Conservation (phyloP, 2,888 invertebrate genomes). For the Petrolisthes manimaculis region DNA sequence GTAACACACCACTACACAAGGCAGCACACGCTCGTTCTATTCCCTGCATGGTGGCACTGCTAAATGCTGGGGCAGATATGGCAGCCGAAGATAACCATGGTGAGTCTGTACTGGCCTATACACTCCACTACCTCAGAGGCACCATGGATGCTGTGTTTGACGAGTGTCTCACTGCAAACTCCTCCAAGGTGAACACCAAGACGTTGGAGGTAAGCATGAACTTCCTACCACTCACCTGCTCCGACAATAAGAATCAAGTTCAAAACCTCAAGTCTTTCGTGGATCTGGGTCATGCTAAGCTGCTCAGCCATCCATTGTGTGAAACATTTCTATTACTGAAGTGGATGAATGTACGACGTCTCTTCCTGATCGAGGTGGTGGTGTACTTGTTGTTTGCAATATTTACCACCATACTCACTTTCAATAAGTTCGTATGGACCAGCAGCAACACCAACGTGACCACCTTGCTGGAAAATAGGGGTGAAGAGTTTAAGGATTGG, state of each 20-base stretch:
- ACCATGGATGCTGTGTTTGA: slow-evolving; percentile 74
- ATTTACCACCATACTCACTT: slow-evolving; percentile 73
- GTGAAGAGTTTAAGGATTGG: neutral
- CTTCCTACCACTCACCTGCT: slow-evolving; percentile 69
- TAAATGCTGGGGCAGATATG: slow-evolving; percentile 72
- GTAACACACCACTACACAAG: slow-evolving; percentile 72
- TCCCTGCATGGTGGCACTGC: slow-evolving; percentile 73
- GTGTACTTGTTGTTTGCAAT: slow-evolving; percentile 73
- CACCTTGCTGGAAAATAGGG: neutral
- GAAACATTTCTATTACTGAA: slow-evolving; percentile 75
- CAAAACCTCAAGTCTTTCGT: slow-evolving; percentile 74
- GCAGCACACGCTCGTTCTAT: slow-evolving; percentile 76
- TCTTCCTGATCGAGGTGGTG: slow-evolving; percentile 74
- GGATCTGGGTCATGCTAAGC: slow-evolving; percentile 72
- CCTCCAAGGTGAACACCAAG: slow-evolving; percentile 71
- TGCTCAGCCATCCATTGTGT: slow-evolving; percentile 75
- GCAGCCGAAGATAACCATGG: slow-evolving; percentile 71
- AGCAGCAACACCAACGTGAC: slow-evolving; percentile 5
- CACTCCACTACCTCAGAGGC: slow-evolving; percentile 74
- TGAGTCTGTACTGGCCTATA: slow-evolving; percentile 73
- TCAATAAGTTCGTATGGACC: slow-evolving; percentile 63
- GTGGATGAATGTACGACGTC: slow-evolving; percentile 74
- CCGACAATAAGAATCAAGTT: slow-evolving; percentile 70
- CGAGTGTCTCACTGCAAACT: slow-evolving; percentile 73
- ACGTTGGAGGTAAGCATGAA: slow-evolving; percentile 73